phyloP scores from a whole-genome alignment of 2,797 vertebrate genomes.

The Danio choprae region DNA sequence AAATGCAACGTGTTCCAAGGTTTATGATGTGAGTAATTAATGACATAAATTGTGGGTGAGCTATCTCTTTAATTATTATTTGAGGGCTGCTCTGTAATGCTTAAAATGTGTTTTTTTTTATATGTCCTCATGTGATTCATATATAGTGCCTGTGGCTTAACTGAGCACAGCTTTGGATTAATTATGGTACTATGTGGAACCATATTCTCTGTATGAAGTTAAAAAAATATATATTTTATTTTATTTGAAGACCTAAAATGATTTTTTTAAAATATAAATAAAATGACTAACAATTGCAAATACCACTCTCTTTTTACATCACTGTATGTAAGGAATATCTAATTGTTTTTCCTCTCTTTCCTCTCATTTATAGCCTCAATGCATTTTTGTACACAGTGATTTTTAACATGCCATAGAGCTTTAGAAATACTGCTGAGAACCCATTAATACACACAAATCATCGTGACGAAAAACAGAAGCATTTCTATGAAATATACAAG shows the following conservation, averaged over 20 bases:
- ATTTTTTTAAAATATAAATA: not conserved
- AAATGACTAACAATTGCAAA: not conserved
- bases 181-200: too few species aligned
- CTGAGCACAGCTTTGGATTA: too few species aligned
- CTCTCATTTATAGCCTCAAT: not conserved
- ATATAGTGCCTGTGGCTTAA: too few species aligned
- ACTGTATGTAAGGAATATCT: not conserved
- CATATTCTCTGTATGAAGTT: not conserved
- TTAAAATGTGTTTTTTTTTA: too few species aligned
- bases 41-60: too few species aligned
- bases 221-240: not conserved
- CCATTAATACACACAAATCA: slow-evolving; percentile 18
- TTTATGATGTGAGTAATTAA: too few species aligned
- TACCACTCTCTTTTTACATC: not conserved
- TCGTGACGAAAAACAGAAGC: not conserved
- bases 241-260: too few species aligned
- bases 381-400: not conserved
- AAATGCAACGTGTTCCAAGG: too few species aligned
- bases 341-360: not conserved
- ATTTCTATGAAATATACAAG: slow-evolving; percentile 32
- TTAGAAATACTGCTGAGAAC: slow-evolving; percentile 8
- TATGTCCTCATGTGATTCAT: too few species aligned
- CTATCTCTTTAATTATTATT: too few species aligned
- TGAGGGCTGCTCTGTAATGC: too few species aligned
- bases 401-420: slow-evolving; percentile 5